These are phyloP conservation scores for Archips xylosteana DNA, from an alignment of 2,888 invertebrate genomes.

Conservation along the genomic window DNA sequence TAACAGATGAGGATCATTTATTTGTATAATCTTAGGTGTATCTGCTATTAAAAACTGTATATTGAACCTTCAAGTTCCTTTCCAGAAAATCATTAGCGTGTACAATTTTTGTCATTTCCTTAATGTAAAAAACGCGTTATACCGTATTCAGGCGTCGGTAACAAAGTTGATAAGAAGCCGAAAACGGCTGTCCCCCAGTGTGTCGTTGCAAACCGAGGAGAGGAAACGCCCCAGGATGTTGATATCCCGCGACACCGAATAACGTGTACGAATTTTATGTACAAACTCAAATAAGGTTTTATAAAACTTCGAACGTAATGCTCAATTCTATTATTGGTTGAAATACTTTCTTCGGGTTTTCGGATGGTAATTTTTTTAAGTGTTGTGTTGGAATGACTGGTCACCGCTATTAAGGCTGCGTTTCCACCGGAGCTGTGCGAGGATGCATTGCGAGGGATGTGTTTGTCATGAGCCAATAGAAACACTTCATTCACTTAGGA, in stretches of 20 bases:
- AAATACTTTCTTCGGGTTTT: not conserved
- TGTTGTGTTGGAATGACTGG: too few species aligned
- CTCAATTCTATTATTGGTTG: conserved; percentile 13
- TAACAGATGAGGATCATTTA: too few species aligned
- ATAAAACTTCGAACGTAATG: conserved; percentile 24
- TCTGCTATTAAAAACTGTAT: too few species aligned
- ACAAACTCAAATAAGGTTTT: conserved; percentile 31
- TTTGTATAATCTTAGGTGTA: too few species aligned
- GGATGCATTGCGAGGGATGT: too few species aligned
- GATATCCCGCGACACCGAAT: conserved; percentile 7
- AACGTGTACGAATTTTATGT: conserved; percentile 35
- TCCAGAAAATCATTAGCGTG: not conserved
- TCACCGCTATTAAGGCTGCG: too few species aligned
- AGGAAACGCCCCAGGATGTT: conserved; percentile 17
- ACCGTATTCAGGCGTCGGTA: conserved; percentile 20
- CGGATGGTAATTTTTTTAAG: not conserved
- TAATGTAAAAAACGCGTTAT: conserved; percentile 13
- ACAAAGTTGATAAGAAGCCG: conserved; percentile 36
- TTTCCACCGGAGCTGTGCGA: too few species aligned
- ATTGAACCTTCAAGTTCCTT: not conserved
- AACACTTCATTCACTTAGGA: too few species aligned
- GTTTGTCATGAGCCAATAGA: too few species aligned
- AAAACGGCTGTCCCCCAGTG: conserved; percentile 25
- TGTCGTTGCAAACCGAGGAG: conserved; percentile 16
- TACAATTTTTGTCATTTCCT: conserved; percentile 1